Percentiles rank a stretch among this genome's conserved stretches.
These are phyloP conservation scores for Cyprinodon variegatus DNA, from an alignment of 2,113 vertebrate genomes.

Conservation along the genomic window DNA sequence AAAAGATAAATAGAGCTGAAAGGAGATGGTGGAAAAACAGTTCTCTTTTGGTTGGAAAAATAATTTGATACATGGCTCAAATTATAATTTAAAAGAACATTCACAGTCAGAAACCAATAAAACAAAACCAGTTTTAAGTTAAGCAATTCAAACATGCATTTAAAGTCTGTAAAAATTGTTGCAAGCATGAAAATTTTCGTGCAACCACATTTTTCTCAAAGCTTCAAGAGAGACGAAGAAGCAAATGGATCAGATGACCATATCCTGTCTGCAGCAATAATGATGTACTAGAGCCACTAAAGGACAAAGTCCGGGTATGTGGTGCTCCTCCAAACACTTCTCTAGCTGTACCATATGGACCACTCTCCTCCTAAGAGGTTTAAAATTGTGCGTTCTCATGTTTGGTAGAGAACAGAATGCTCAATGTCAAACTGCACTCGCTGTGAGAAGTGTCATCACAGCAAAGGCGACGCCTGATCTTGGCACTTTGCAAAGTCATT, in stretches of 20 bases:
- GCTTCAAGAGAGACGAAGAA: conserved; percentile 56
- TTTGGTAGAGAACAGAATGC: conserved; percentile 43
- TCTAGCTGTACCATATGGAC: conserved; percentile 54
- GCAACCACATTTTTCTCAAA: conserved; percentile 14
- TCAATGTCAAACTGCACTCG: conserved; percentile 66
- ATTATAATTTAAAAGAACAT: conserved; percentile 1
- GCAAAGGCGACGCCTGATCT: conserved; percentile 51
- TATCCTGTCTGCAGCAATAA: conserved; percentile 56
- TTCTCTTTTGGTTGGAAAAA: not conserved
- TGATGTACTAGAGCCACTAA: conserved; percentile 48
- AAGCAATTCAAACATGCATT: not conserved
- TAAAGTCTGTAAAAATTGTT: not conserved
- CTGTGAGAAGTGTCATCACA: conserved; percentile 59
- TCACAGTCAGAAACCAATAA: not conserved
- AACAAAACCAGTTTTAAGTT: not conserved
- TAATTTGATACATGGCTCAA: not conserved
- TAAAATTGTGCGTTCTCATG: conserved; percentile 36
- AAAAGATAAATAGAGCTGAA: not conserved
- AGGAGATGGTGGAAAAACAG: not conserved
- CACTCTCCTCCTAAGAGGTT: conserved; percentile 43
- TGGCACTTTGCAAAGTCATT: conserved; percentile 67
- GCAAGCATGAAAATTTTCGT: conserved; percentile 8
- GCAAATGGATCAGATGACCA: conserved; percentile 67
- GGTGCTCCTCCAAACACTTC: conserved; percentile 24
- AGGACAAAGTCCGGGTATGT: conserved; percentile 53